A percentile compares a stretch with the other conserved stretches of the same genome.
Conservation (phyloP, 2,888 invertebrate genomes). For the Branchipolynoe longqiensis region DNA sequence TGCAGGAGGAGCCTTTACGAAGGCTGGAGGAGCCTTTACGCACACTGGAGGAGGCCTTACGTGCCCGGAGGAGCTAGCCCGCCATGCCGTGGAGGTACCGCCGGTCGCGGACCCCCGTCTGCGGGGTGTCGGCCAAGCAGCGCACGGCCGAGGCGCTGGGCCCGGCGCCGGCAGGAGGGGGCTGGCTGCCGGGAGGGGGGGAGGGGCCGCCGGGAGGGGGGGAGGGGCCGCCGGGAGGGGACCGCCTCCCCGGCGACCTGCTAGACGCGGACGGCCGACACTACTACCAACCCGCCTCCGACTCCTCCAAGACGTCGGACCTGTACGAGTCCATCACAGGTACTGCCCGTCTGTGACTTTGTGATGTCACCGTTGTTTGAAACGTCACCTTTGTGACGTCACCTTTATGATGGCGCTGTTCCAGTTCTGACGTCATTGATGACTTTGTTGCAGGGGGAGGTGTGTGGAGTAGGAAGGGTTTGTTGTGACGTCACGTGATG, state of each 20-base stretch:
- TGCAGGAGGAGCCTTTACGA: no score
- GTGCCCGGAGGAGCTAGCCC: no score
- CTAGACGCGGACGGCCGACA: background rate
- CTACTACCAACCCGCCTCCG: slow-evolving; percentile 1
- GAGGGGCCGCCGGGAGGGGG: background rate
- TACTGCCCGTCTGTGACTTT: no score
- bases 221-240: background rate
- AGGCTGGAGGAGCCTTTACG: no score
- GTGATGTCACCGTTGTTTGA: no score
- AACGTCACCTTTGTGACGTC: no score
- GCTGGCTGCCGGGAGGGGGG: background rate
- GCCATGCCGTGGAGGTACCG: slow-evolving; percentile 43
- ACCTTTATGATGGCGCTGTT: no score
- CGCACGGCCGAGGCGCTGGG: background rate
- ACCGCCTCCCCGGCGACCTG: background rate
- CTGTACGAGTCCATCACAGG: slow-evolving; percentile 42
- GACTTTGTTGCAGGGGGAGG: no score
- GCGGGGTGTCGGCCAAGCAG: slow-evolving; percentile 28
- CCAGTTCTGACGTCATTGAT: no score
- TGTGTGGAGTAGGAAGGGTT: no score
- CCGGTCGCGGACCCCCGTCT: slow-evolving; percentile 40
- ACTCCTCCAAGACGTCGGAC: slow-evolving; percentile 50
- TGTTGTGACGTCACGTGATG: no score
- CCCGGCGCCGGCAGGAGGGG: background rate
- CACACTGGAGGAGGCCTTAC: no score